Conservation (phyloP, 2,113 vertebrate genomes). For the Phylloscopus trochiloides region DNA sequence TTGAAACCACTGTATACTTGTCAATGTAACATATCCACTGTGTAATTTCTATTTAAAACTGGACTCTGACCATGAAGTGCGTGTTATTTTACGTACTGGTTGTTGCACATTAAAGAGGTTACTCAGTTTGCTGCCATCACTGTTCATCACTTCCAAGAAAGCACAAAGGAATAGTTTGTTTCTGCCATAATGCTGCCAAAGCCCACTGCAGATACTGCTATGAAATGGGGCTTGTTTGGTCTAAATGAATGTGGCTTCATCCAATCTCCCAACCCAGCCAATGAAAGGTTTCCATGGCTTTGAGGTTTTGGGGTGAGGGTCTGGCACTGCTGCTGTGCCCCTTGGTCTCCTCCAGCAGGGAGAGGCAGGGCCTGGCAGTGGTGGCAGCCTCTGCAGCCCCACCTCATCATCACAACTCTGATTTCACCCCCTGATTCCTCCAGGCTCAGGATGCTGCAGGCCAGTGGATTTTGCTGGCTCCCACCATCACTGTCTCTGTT, state of each 20-base stretch:
- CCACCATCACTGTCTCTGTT: fast-evolving
- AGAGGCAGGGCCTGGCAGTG: fast-evolving
- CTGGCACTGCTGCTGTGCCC: neutral
- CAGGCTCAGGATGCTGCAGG: neutral
- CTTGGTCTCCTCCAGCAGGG: neutral
- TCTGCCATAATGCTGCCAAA: neutral
- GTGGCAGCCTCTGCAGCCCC: neutral
- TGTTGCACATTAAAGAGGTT: constrained; percentile 70
- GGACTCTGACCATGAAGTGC: constrained; percentile 37
- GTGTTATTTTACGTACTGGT: constrained; percentile 43
- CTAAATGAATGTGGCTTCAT: neutral
- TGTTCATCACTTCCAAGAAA: neutral
- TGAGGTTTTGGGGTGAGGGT: neutral
- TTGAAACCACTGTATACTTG: constrained; percentile 48
- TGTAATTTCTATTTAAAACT: constrained; percentile 52
- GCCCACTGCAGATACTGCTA: neutral
- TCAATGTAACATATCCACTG: constrained; percentile 37
- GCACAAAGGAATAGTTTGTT: neutral
- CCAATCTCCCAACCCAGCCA: neutral
- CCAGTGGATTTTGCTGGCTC: neutral
- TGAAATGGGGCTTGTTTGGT: fast-evolving
- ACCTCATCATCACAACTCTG: fast-evolving
- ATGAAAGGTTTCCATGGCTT: neutral
- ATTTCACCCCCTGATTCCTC: neutral
- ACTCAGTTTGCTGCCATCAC: neutral